Evolutionary conservation across 1,140 invertebrate species (phyloP), one percentile per base, ranked within the genome.

Genomic region (Aphaenogaster floridana): DNA sequence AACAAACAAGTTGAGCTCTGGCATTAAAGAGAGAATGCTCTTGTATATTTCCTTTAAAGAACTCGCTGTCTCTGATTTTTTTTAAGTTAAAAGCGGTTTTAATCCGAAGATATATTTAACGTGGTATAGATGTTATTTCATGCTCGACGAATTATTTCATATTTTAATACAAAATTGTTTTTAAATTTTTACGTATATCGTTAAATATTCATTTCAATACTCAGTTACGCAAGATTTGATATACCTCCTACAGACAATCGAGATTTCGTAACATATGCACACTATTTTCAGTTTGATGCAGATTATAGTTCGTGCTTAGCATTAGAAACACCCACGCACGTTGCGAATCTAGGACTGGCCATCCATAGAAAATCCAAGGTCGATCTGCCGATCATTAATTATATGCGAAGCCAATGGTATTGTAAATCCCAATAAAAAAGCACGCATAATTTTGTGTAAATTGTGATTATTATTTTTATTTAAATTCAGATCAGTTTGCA

Each of bases 301-400:
- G 11, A 90, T 52, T 50, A 59, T 34, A 90, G 50, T 64, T 69
- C 88, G 78, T 61, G 84, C 36, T 28, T 84, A 74, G 50, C 84
- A 42, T 28, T 5, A 48, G 69, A 21, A 72, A 77, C 78, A 63
- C 79, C 88, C 50, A 89, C 86, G 66, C 13, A 42, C 11, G 39
- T 57, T 15, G 69, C 48, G 34, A 90, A 90, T 87, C 85, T 84
- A 90, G 84, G 86, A 74, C 88, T 87, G 52, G 2, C 79, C 79
- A 59, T 89, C 68, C 28, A 28, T 50, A 77, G 66, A 54, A 15
- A 21, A 57, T 52, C 78, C 78, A 90, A 90, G 89, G 90, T 50
- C 72, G 42, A 69, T 15, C 34, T 28, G 15, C 57, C 69, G 57
- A 78, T 64, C 52, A 80, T 59, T 83, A 59, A 59, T 77, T 77